Evolutionary conservation across 2,888 invertebrate species (phyloP), one percentile per base, ranked within the genome.

Genomic region (Tryphoninae sp.): DNA sequence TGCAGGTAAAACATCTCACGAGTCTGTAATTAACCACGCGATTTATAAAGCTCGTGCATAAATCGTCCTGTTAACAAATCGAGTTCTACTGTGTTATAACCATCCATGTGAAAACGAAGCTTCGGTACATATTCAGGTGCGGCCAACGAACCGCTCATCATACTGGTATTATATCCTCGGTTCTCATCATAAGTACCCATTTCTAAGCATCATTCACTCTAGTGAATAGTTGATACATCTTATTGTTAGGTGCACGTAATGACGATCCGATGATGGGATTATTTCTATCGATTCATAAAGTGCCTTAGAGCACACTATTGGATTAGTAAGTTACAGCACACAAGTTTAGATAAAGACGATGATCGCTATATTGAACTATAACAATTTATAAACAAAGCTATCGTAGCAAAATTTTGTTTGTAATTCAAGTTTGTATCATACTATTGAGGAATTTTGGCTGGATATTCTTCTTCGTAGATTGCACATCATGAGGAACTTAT

Each of bases 121-220:
- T 64, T 33, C 33, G 26, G 40, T 49, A 65, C 59, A 49, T 75
- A 75, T 67, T 75, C 75, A 75, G 75, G 75, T 75, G 67, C 59
- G 59, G 75, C 75, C 59, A 59, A 75, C 59, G 58, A 75, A 75
- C 16, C 59, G 42, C 49, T 67, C 59, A 49, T 68, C 45, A 58
- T 19, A 67, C 59, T 13, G 40, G 62, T 67, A 67, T 11, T 53
- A 40, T 67, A 75, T 67, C 33, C 45, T 75, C 59, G 40, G 8
- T 26, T 73, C 73, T 40, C 22, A 55, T 73, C 53, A 13, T 62
- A 55, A 61, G 61, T 33, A 7, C 9, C 19, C n/a, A 51, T 51
- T 9, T 51, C 51, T 33, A 33, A 33, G 33, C 33, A 33, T 33
- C 33, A 6, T 33, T 45, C 13, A 13, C 13, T 11, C 11, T 13